phyloP scores from a whole-genome alignment of 2,797 vertebrate genomes.

The Danio tinwini region DNA sequence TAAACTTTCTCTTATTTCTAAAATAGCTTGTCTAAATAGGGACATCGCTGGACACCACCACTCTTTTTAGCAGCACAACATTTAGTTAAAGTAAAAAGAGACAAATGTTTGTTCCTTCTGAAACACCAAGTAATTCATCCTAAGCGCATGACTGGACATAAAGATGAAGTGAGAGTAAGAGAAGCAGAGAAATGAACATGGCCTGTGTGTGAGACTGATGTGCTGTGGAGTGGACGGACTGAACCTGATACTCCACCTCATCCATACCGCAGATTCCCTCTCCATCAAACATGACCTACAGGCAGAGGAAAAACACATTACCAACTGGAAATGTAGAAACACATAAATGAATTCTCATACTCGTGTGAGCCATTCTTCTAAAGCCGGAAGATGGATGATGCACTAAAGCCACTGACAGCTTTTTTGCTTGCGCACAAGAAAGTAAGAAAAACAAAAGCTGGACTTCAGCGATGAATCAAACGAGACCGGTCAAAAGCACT shows the following conservation, averaged over 20 bases:
- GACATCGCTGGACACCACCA: not conserved
- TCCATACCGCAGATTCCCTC: conserved; percentile 42
- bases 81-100: conserved; percentile 7
- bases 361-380: conserved; percentile 29
- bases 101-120: not conserved
- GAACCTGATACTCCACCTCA: conserved; percentile 44
- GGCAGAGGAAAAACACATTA: conserved; percentile 50
- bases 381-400: conserved; percentile 22
- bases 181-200: not conserved
- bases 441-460: conserved; percentile 4
- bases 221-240: conserved; percentile 30
- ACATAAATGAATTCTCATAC: conserved; percentile 36
- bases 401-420: conserved; percentile 15
- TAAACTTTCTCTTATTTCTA: not conserved
- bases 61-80: not conserved
- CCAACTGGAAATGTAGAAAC: conserved; percentile 33
- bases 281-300: conserved; percentile 53
- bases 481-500: not conserved
- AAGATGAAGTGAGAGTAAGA: not conserved
- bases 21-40: not conserved
- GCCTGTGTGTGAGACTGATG: not conserved
- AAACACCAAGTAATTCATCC: not conserved
- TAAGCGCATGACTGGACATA: not conserved
- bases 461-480: not conserved
- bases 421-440: not conserved